phyloP scores from a whole-genome alignment of 2,113 vertebrate genomes.

The Origma solitaria region DNA sequence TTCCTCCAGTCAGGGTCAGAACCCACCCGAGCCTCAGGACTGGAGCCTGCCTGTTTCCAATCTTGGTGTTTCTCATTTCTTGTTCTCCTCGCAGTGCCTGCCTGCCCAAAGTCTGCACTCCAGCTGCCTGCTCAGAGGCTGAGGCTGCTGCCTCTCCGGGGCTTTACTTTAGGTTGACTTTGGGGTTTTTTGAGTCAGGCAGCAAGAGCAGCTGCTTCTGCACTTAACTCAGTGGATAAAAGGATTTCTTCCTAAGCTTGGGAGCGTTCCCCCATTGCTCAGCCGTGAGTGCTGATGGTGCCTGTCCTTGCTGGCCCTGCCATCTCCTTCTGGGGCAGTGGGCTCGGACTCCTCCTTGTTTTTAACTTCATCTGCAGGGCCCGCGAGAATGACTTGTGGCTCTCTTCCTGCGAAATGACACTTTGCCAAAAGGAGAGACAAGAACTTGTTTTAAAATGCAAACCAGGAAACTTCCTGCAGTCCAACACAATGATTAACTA shows the following conservation, averaged over 20 bases:
- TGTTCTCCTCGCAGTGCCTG: not conserved
- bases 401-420: not conserved
- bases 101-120: not conserved
- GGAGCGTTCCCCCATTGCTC: not conserved
- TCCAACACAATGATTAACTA: not conserved
- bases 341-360: not conserved
- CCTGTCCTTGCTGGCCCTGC: not conserved
- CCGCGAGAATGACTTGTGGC: not conserved
- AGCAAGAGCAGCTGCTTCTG: not conserved
- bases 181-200: not conserved
- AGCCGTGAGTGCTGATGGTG: fast-evolving
- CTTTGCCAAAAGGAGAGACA: not conserved
- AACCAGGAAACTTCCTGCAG: not conserved
- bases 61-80: not conserved
- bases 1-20: not conserved
- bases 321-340: not conserved
- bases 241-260: not conserved
- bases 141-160: not conserved
- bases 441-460: not conserved
- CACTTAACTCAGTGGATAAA: not conserved
- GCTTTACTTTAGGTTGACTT: not conserved
- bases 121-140: not conserved
- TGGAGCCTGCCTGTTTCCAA: not conserved
- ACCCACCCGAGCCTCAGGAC: not conserved
- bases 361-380: not conserved